Evolutionary conservation across 2,113 vertebrate genomes (phyloP).

Genomic region (Uropsilus gracilis): DNA sequence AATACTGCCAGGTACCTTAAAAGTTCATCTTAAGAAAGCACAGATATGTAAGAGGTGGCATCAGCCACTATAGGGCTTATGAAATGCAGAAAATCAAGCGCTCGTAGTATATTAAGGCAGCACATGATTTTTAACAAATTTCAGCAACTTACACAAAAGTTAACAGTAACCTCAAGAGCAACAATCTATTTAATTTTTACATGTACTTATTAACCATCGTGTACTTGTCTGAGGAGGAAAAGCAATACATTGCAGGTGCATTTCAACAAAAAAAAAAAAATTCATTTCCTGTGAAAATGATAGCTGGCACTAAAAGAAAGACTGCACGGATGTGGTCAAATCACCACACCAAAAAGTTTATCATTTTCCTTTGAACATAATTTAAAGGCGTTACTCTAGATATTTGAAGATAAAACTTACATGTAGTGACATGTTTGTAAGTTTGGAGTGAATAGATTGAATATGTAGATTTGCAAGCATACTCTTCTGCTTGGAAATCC

Average conservation of each 20-base stretch:
- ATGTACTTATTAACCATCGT: background rate
- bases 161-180: background rate
- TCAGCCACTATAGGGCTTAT: background rate
- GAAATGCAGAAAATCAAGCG: background rate
- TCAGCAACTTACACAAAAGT: background rate
- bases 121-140: background rate
- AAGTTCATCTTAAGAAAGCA: background rate
- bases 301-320: conserved; percentile 17
- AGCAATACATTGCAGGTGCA: background rate
- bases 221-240: background rate
- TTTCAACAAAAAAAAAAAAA: background rate
- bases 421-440: background rate
- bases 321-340: conserved; percentile 63
- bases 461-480: background rate
- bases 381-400: background rate
- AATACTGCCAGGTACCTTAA: background rate
- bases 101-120: background rate
- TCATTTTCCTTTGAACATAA: conserved; percentile 37
- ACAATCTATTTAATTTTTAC: background rate
- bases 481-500: background rate
- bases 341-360: background rate
- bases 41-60: background rate
- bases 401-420: background rate
- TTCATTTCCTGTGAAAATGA: conserved; percentile 52
- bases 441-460: background rate